Conservation (phyloP, 2,113 vertebrate species). For the Trogon surrucura region DNA sequence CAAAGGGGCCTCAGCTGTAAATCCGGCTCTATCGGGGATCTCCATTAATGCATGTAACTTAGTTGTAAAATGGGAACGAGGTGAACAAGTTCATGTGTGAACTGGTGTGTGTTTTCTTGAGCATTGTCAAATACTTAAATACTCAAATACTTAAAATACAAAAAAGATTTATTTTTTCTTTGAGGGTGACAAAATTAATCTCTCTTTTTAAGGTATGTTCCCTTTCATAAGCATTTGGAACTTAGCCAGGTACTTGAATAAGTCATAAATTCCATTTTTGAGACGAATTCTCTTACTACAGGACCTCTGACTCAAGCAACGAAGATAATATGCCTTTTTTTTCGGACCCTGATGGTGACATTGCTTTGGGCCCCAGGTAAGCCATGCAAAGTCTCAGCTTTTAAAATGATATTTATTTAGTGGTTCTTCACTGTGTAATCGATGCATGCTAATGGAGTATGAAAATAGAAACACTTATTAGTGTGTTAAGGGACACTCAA, state of each 20-base stretch:
- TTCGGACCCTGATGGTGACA: not conserved
- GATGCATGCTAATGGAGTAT: not conserved
- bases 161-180: not conserved
- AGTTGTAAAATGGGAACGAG: not conserved
- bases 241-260: not conserved
- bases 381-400: not conserved
- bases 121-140: not conserved
- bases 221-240: not conserved
- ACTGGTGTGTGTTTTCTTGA: not conserved
- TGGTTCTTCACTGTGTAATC: not conserved
- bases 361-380: not conserved
- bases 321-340: not conserved
- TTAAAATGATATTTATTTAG: not conserved
- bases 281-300: not conserved
- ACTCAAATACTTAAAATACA: no score
- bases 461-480: not conserved
- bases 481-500: not conserved
- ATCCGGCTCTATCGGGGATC: not conserved
- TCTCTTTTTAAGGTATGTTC: not conserved
- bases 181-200: not conserved
- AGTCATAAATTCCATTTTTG: not conserved
- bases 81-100: not conserved
- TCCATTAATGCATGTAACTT: not conserved
- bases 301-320: not conserved
- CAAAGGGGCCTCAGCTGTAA: not conserved